Evolutionary conservation across 2,888 invertebrate genomes (phyloP).

Genomic region (Machimus atricapillus): DNA sequence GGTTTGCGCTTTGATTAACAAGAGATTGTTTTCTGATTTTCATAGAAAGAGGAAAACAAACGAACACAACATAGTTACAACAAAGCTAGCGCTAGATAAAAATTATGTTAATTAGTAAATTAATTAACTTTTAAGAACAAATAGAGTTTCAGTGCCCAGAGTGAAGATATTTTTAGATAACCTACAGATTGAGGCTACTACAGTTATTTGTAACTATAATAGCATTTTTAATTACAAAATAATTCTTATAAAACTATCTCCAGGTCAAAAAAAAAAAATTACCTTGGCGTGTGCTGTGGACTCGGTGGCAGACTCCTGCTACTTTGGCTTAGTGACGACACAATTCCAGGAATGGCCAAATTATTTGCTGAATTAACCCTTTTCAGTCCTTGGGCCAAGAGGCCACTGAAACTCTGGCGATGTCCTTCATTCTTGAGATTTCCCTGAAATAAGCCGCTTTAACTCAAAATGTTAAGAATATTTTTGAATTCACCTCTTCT

Average conservation of each 20-base stretch:
- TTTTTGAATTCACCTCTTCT: background rate
- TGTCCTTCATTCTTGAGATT: conserved; percentile 49
- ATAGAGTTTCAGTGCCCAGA: no score
- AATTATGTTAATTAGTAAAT: no score
- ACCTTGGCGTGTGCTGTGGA: conserved; percentile 75
- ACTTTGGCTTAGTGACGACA: conserved; percentile 63
- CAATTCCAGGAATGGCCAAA: conserved; percentile 70
- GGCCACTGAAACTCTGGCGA: conserved; percentile 60
- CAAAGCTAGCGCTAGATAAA: background rate
- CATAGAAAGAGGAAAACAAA: background rate
- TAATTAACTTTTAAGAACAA: no score
- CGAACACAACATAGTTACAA: background rate
- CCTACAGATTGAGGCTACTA: no score
- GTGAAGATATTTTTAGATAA: no score
- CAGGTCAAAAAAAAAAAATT: background rate
- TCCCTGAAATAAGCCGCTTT: background rate
- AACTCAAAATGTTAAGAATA: background rate
- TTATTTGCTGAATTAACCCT: conserved; percentile 75
- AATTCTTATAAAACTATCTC: no score
- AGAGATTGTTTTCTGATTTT: conserved; percentile 69
- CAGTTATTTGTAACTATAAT: no score
- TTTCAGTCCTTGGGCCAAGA: conserved; percentile 68
- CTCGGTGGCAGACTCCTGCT: conserved; percentile 78
- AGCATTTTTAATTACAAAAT: no score
- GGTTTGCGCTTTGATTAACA: conserved; percentile 65